A percentile compares a stretch with the other conserved stretches of the same genome.
These are phyloP conservation scores for Amphipyra berbera DNA, from an alignment of 2,888 invertebrate genomes.

Conservation along the genomic window DNA sequence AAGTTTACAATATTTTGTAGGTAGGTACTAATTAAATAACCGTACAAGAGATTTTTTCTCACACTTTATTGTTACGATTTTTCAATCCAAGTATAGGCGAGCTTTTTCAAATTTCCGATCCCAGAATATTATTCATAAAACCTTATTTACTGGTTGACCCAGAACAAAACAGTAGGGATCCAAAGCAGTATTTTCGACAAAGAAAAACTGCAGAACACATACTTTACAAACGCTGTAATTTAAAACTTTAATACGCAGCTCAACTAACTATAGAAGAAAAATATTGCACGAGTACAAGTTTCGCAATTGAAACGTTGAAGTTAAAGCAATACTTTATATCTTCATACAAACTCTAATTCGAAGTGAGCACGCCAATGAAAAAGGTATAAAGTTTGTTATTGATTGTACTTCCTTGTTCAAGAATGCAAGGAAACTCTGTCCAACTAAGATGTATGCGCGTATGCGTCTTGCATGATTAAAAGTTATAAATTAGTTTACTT, in stretches of 20 bases:
- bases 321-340: slow-evolving; percentile 73
- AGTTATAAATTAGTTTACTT: slow-evolving; percentile 53
- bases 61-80: too few relatives aligned
- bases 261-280: slow-evolving; percentile 45
- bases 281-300: slow-evolving; percentile 47
- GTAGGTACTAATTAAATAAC: too few relatives aligned
- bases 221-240: slow-evolving; percentile 32
- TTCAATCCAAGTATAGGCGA: too few relatives aligned
- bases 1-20: too few relatives aligned
- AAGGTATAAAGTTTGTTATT: slow-evolving; percentile 73
- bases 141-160: too few relatives aligned
- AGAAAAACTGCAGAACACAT: slow-evolving; percentile 17
- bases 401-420: slow-evolving; percentile 72
- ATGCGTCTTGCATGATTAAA: slow-evolving; percentile 55
- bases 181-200: slow-evolving; percentile 4
- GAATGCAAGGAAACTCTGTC: slow-evolving; percentile 55
- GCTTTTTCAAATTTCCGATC: too few relatives aligned
- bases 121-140: too few relatives aligned
- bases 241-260: slow-evolving; percentile 42
- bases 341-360: slow-evolving; percentile 70
- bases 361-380: slow-evolving; percentile 68
- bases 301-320: slow-evolving; percentile 65
- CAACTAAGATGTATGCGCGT: slow-evolving; percentile 59
- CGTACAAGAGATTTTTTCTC: too few relatives aligned
- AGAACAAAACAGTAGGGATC: too few relatives aligned